phyloP scores from a whole-genome alignment of 2,113 vertebrate genomes.

The Sinocyclocheilus anshuiensis region DNA sequence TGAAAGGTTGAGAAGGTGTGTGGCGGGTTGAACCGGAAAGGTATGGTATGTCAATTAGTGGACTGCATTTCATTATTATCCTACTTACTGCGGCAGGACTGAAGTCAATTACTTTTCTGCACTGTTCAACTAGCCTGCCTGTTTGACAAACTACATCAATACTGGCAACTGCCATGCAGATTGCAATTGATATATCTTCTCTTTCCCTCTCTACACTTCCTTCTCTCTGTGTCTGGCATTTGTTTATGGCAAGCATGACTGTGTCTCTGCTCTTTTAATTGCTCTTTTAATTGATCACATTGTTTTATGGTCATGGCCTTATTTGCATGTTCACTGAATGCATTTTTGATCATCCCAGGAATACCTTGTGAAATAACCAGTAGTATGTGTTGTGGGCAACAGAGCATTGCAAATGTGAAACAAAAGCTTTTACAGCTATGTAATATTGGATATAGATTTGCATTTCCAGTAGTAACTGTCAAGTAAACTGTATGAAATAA shows the following conservation, averaged over 20 bases:
- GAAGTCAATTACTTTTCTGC: slow-evolving; percentile 58
- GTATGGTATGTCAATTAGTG: slow-evolving; percentile 63
- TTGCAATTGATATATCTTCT: slow-evolving; percentile 61
- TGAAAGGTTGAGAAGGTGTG: background rate
- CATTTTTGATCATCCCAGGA: background rate
- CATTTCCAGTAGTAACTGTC: too few relatives aligned
- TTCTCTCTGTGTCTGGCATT: background rate
- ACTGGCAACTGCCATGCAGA: slow-evolving; percentile 65
- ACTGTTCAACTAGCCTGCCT: slow-evolving; percentile 61
- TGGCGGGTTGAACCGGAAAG: slow-evolving; percentile 59
- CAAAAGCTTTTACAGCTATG: too few relatives aligned
- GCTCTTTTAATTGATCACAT: slow-evolving; percentile 8
- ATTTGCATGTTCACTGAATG: background rate
- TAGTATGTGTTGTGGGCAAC: background rate
- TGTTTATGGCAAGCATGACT: background rate
- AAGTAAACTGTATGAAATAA: too few relatives aligned
- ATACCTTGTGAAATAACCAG: background rate
- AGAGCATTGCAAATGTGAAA: background rate
- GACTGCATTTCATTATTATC: slow-evolving; percentile 72
- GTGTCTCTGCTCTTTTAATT: background rate
- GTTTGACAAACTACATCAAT: slow-evolving; percentile 71
- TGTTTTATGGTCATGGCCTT: background rate
- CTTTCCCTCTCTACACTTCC: background rate
- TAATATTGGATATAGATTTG: too few relatives aligned
- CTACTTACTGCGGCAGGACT: slow-evolving; percentile 57